Percentiles rank a stretch among this genome's conserved stretches.
These are phyloP conservation scores for Ormyrus nitidulus DNA, from an alignment of 2,888 invertebrate genomes.

Conservation along the genomic window DNA sequence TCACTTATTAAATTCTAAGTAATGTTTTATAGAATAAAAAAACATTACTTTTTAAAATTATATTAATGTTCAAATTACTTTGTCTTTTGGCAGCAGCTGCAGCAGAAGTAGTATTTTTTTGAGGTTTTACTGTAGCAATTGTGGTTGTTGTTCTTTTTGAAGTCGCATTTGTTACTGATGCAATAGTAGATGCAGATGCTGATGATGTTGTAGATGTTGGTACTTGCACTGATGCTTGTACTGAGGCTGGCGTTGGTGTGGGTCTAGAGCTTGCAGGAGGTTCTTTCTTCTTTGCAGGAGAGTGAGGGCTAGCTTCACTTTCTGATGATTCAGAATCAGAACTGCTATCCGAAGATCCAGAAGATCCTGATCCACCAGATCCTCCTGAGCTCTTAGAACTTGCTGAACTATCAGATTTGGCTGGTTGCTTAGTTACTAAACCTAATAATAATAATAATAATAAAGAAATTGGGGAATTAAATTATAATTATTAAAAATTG, in stretches of 20 bases:
- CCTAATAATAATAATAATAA: slow-evolving; percentile 59
- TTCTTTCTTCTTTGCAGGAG: slow-evolving; percentile 69
- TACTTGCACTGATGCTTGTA: too few relatives aligned
- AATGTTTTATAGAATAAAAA: background rate
- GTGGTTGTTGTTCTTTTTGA: slow-evolving; percentile 69
- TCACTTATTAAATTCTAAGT: background rate
- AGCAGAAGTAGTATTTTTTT: slow-evolving; percentile 62
- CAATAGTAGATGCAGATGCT: too few relatives aligned
- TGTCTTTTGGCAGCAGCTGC: slow-evolving; percentile 62
- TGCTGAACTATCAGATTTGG: slow-evolving; percentile 81
- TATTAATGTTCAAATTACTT: slow-evolving; percentile 58
- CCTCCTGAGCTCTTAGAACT: slow-evolving; percentile 80
- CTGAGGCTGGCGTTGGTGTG: slow-evolving; percentile 19
- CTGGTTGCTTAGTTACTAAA: slow-evolving; percentile 66
- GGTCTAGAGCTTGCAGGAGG: slow-evolving; percentile 63
- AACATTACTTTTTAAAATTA: slow-evolving; percentile 27
- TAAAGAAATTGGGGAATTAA: background rate
- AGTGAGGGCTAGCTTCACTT: slow-evolving; percentile 76
- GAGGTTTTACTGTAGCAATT: slow-evolving; percentile 70
- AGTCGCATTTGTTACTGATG: slow-evolving; percentile 58
- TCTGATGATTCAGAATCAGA: slow-evolving; percentile 84
- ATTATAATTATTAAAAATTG: slow-evolving; percentile 17
- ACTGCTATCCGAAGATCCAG: slow-evolving; percentile 78
- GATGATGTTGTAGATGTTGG: too few relatives aligned
- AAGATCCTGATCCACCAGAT: slow-evolving; percentile 83